Base-by-base conservation (phyloP, 2,113 vertebrate genomes). In the Thinocorus orbignyianus region DNA sequence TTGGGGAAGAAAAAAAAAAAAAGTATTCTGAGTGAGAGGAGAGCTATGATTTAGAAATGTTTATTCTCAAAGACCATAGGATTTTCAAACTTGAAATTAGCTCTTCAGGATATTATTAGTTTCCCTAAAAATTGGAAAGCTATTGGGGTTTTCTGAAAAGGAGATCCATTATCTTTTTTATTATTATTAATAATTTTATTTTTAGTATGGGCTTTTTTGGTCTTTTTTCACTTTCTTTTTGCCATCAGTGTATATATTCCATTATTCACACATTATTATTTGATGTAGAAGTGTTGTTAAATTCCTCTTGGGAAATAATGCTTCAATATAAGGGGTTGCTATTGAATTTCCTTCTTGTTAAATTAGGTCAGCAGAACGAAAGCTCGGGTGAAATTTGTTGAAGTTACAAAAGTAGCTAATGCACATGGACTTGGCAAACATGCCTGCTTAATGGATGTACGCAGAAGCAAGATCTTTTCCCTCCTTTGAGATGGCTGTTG, bases 271-370 rank as follows among this genome's bases (percentile, higher is more conserved):
- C 84, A 92, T 94, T 93, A 95, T 72, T 92, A 94, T 96, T 96
- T 94, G 86, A 97, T 96, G 94, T 84, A 58, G 37, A 92, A 94
- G 46, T 71, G 74, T 84, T 95, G 88, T 92, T 92, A 82, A 94
- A 93, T 80, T 92, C 41, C 85, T 77, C 74, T 93, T 92, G 85
- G 96, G 93, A 96, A 97, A 97, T 71, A 97, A 95, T 88, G 37
- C 52, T 92, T 93, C 76, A 87, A 33, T 95, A 95, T 96, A 95
- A 90, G 84, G 65, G 44, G 48, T 39, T 96, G 81, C 70, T 96
- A 96, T 79, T 96, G 97, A 91, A 96, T 96, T 97, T 96, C 89
- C 73, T 92, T 93, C 92, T 90, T 96, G 81, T 92, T 94, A 96
- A 96, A 96, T 88, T 97, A 77, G 94, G 73, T 94, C 85, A 96